Percentiles rank a stretch among this genome's conserved stretches.
phyloP scores from a whole-genome alignment of 2,113 vertebrate species.

The Chamaea fasciata region DNA sequence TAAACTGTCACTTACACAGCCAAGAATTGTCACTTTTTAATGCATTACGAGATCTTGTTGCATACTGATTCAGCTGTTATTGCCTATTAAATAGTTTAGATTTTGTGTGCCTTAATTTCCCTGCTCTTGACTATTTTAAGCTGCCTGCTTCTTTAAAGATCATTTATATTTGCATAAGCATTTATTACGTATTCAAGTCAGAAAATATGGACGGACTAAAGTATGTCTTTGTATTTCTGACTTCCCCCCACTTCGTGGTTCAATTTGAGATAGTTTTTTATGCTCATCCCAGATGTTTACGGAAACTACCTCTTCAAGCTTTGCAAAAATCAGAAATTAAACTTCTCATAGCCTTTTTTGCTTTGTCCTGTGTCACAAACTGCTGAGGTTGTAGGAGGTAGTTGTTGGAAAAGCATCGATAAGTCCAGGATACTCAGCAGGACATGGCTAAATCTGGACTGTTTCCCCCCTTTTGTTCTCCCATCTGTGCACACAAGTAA shows the following conservation, averaged over 20 bases:
- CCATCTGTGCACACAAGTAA: neutral
- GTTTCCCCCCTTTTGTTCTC: neutral
- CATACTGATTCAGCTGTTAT: conserved; percentile 12
- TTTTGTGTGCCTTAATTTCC: neutral
- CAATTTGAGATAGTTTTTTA: neutral
- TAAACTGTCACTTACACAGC: conserved; percentile 7
- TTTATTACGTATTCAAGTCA: neutral
- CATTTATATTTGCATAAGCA: neutral
- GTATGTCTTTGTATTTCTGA: neutral
- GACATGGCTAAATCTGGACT: neutral
- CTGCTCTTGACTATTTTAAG: neutral
- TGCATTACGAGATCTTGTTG: neutral
- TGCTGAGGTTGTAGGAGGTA: neutral
- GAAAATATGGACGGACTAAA: neutral
- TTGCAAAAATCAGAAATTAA: neutral
- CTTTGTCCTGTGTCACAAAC: neutral
- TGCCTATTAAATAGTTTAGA: conserved; percentile 18
- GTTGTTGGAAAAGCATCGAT: neutral
- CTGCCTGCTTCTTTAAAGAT: neutral
- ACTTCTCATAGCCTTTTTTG: neutral
- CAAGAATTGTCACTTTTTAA: neutral
- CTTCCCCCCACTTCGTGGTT: neutral
- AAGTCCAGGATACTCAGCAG: neutral
- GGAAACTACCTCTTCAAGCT: neutral
- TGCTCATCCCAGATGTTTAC: neutral